Base-by-base conservation (phyloP, 1,140 invertebrate genomes). In the Cheumatopsyche charites region DNA sequence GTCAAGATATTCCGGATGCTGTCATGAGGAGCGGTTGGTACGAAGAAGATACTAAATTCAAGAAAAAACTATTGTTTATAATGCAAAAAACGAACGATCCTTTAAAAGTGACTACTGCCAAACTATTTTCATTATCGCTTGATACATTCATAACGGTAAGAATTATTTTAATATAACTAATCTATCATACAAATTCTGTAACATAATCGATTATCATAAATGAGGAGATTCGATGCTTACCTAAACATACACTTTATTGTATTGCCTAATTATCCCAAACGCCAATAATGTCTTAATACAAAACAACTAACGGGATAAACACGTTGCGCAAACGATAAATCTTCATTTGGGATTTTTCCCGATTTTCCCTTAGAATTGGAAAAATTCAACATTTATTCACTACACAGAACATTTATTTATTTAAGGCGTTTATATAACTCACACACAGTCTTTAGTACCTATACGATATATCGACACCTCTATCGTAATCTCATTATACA, bases 81-180 rank as follows among this genome's bases (percentile, higher is more conserved):
- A 77, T 78, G 77, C 58, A 72, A 29, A 71, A 75, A 25, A 65
- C 74, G 1, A 74, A 77, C 65, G 58, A 69, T 42, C 76, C 77
- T 21, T 62, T 77, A 9, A 67, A 62, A 26, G 55, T 78, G 13
- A 75, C 71, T 41, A 76, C 77, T 23, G 75, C 75, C 43, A 74
- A 76, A 47, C 61, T 76, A 15, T 77, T 78, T 68, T 52, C 72
- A 0, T 69, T 79, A 41, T 77, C 78, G 0, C 41, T 78, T 29
- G 52, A 67, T 11, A 76, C 77, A 12, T 77, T 78, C 36, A 74
- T 73, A 11, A 21, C 70, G 13, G 73, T 77, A 72, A 74, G 47
- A 36, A 36, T 9, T n/a, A n/a, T n/a, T n/a, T n/a, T n/a, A n/a
- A n/a, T n/a, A n/a, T n/a, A n/a, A n/a, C n/a, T n/a, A n/a, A n/a